A percentile compares a stretch with the other conserved stretches of the same genome.
Evolutionary conservation across 2,113 vertebrate species (phyloP).

Genomic region (Scartelaos histophorus): DNA sequence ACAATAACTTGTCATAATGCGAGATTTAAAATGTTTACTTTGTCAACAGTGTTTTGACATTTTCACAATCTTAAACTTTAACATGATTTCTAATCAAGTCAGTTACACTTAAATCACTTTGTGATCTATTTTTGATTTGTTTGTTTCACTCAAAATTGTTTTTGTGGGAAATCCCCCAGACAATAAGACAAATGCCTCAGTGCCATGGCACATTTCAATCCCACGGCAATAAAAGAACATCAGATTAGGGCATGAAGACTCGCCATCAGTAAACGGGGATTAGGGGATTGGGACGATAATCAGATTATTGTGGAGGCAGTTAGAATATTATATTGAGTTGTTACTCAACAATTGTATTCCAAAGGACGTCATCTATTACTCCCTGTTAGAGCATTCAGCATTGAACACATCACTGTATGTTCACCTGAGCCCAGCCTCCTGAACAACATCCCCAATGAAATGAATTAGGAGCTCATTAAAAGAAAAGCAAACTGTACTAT

Average conservation of each 20-base stretch:
- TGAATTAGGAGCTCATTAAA: conserved; percentile 46
- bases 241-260: conserved; percentile 70
- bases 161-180: conserved; percentile 52
- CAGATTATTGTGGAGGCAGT: conserved; percentile 72
- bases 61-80: not conserved
- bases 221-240: conserved; percentile 71
- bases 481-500: conserved; percentile 1
- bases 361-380: conserved; percentile 63
- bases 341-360: conserved; percentile 65
- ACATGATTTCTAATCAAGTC: conserved; percentile 16
- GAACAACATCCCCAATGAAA: conserved; percentile 35
- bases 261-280: conserved; percentile 70
- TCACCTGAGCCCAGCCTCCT: conserved; percentile 56
- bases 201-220: conserved; percentile 64
- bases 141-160: conserved; percentile 31
- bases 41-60: not conserved
- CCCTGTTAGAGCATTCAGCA: conserved; percentile 48
- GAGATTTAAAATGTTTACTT: not conserved
- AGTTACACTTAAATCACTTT: conserved; percentile 24
- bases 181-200: conserved; percentile 56
- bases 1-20: not conserved
- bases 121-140: conserved; percentile 46
- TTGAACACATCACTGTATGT: conserved; percentile 62
- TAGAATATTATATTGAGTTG: conserved; percentile 63
- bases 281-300: conserved; percentile 69